Percentiles rank a stretch among this genome's conserved stretches.
These are phyloP conservation scores for Brenthis ino DNA, from an alignment of 2,888 invertebrate species.

Conservation along the genomic window DNA sequence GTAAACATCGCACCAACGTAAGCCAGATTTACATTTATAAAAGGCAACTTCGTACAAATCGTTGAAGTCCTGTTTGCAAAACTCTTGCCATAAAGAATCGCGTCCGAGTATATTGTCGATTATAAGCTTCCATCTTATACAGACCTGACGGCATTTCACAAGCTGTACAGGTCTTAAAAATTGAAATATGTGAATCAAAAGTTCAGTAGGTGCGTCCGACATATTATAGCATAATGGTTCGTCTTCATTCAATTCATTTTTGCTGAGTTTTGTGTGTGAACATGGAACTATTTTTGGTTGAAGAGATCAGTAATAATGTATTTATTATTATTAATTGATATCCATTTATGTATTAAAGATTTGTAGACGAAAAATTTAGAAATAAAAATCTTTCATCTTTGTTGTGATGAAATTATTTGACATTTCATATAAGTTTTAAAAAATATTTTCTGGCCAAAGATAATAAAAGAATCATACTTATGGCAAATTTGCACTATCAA, in stretches of 20 bases:
- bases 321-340: constrained; percentile 4
- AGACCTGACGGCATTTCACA: constrained; percentile 57
- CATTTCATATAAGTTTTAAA: not conserved
- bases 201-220: constrained; percentile 55
- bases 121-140: constrained; percentile 57
- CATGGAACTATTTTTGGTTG: constrained; percentile 1
- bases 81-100: too few species aligned
- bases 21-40: too few species aligned
- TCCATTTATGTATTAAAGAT: constrained; percentile 4
- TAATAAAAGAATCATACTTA: not conserved
- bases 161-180: constrained; percentile 54
- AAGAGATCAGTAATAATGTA: not conserved
- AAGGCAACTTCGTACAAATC: too few species aligned
- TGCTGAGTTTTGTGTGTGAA: not conserved
- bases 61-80: too few species aligned
- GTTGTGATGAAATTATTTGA: constrained; percentile 19
- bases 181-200: constrained; percentile 56
- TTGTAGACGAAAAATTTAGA: not conserved
- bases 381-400: constrained; percentile 10
- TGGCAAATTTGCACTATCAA: too few species aligned
- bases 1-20: too few species aligned
- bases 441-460: not conserved
- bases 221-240: constrained; percentile 34
- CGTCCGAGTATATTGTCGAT: constrained; percentile 50
- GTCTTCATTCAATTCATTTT: constrained; percentile 33